Evolutionary conservation across 2,797 vertebrate species (phyloP), one percentile per base, ranked within the genome.

Genomic region (Hippopotamyrus pictus): DNA sequence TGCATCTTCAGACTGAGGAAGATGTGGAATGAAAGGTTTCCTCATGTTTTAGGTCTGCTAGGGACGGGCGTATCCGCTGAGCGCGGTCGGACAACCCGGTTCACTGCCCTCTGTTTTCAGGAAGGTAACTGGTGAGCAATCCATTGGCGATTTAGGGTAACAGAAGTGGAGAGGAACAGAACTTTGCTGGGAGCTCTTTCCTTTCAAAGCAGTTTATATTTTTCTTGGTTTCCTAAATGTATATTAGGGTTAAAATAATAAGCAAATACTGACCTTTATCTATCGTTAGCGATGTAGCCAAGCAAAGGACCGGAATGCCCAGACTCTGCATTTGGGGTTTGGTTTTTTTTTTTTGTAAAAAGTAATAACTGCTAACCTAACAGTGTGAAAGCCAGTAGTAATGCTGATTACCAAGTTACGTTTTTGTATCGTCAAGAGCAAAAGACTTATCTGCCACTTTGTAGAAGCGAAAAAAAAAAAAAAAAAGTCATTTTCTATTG

Each of bases 181-280:
- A 87, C 93, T 91, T 91, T 91, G 91, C 90, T 89, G 82, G 92
- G 91, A 92, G 92, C 92, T 88, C 89, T 92, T 93, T 91, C 92
- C 91, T 93, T 91, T 91, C 91, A 92, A 94, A 94, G 85, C 90
- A 88, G 94, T 93, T 94, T 92, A 93, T 94, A 92, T 95, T 95
- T 95, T 88, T 94, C 92, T 94, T 94, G 93, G 53, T 95, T 96
- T 96, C 96, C 93, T 93, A 96, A 94, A 95, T 96, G 95, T 96
- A 96, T 95, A 96, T 95, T 95, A 94, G 92, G 94, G 89, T 94
- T 90, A 94, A 92, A 94, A 90, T 91, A 92, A 89, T 90, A 73
- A 89, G 88, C 79, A 91, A 88, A 92, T 90, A 93, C 87, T 83
- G 37, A 86, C 87, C 88, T 93, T 90, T 90, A 91, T 91, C 90